These are phyloP conservation scores for Nipponia nippon DNA, from an alignment of 2,113 vertebrate species.

Conservation along the genomic window DNA sequence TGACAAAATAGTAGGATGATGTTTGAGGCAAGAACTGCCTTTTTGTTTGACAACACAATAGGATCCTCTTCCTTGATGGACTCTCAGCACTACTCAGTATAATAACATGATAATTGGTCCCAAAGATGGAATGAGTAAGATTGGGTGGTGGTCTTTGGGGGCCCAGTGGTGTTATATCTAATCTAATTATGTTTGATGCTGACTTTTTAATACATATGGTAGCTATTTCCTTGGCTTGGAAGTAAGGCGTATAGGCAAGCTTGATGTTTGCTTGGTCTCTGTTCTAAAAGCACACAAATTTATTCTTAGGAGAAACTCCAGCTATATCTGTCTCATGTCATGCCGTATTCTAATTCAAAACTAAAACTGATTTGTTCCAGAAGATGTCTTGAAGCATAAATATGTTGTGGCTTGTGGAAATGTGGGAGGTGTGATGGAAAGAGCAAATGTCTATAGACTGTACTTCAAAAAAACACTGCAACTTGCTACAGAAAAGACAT, in stretches of 20 bases:
- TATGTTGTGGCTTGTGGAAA: slow-evolving; percentile 57
- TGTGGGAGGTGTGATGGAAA: slow-evolving; percentile 62
- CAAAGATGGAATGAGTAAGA: slow-evolving; percentile 21
- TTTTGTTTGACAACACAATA: slow-evolving; percentile 13
- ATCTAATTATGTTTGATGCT: slow-evolving; percentile 41
- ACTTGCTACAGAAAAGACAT: slow-evolving; percentile 47
- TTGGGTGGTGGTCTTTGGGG: slow-evolving; percentile 38
- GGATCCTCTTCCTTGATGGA: neutral
- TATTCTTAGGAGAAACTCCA: slow-evolving; percentile 14
- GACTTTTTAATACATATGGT: slow-evolving; percentile 53
- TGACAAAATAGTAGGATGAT: neutral
- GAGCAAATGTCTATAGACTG: slow-evolving; percentile 55
- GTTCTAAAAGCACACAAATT: slow-evolving; percentile 11
- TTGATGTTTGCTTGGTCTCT: slow-evolving; percentile 22
- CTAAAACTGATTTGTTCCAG: slow-evolving; percentile 57
- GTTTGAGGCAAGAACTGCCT: neutral
- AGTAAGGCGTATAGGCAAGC: neutral
- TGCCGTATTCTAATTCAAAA: slow-evolving; percentile 29
- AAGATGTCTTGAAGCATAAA: slow-evolving; percentile 55
- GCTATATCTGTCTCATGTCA: slow-evolving; percentile 54
- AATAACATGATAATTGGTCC: slow-evolving; percentile 31
- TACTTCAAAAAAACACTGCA: slow-evolving; percentile 26
- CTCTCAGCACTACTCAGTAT: neutral
- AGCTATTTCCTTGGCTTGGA: slow-evolving; percentile 32
- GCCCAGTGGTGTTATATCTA: slow-evolving; percentile 31